Base-by-base conservation (phyloP, 2,113 vertebrate species). In the Colius striatus region DNA sequence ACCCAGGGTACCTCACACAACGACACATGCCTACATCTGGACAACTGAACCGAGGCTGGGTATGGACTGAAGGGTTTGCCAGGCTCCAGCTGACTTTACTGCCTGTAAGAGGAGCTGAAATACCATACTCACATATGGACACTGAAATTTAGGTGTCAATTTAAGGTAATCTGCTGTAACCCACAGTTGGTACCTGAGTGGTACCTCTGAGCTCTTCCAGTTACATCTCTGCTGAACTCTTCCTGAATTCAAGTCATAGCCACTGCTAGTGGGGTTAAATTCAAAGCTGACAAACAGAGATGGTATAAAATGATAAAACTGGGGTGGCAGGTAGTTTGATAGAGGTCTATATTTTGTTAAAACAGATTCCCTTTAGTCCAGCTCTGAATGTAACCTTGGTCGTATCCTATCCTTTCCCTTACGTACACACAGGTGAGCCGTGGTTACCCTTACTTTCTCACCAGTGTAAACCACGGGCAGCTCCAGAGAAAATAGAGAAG, bases 1-100 rank as follows among this genome's bases (percentile, higher is more conserved):
- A 12, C 27, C 27, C 15, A 6, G 21, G 29, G 5, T 3, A 30
- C 18, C 21, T 41, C 0, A 0, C 15, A 51, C 4, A 23, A 16
- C 36, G 18, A 20, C 36, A 12, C 23, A n/a, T 82, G 27, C 34
- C 18, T 13, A 3, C 20, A 26, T 54, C 74, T 62, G 25, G n/a
- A 15, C 30, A 58, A n/a, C 10, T 62, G 51, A 50, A 53, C 50
- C 0, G 1, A 60, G 71, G 7, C 61, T 74, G 41, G 6, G 16
- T 27, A 29, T 41, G 29, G 73, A 11, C 26, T 65, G 23, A 51
- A 76, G 50, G 30, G 16, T 20, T 51, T 51, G n/a, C 11, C 16
- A 70, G n/a, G 18, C 76, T 89, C 18, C 65, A 63, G 16, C 10
- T 87, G 54, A 25, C 38, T n/a, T 57, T 47, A 21, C 30, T 63